These are phyloP conservation scores for Sitophilus oryzae DNA, from an alignment of 1,140 invertebrate species.

Conservation along the genomic window DNA sequence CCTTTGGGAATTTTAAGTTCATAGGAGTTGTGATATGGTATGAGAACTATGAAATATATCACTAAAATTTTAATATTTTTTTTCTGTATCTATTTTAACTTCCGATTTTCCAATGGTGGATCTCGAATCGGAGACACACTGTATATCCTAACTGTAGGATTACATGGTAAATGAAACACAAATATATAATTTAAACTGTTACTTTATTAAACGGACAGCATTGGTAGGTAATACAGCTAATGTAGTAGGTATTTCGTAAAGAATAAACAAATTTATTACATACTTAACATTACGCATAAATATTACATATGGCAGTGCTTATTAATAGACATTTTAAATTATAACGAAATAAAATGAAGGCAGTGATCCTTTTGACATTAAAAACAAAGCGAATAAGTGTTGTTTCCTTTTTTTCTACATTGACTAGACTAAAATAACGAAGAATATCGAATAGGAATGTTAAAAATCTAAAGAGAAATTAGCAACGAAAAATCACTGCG, in stretches of 20 bases:
- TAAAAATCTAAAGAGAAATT: background rate
- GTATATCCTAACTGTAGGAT: too few species aligned
- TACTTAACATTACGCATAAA: constrained; percentile 18
- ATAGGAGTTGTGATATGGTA: too few species aligned
- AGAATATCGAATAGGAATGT: constrained; percentile 10
- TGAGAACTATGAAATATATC: too few species aligned
- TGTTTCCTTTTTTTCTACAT: background rate
- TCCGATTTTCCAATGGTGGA: too few species aligned
- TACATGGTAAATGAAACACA: background rate
- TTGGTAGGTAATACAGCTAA: background rate
- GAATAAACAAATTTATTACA: constrained; percentile 1
- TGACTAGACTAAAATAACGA: constrained; percentile 9
- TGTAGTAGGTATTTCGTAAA: background rate
- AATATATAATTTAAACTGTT: background rate
- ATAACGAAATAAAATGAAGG: constrained; percentile 1
- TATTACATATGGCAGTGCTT: constrained; percentile 35
- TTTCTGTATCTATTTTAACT: too few species aligned
- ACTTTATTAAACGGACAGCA: background rate
- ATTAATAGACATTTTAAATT: constrained; percentile 21
- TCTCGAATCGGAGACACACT: too few species aligned
- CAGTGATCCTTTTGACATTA: constrained; percentile 1
- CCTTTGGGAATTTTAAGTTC: too few species aligned
- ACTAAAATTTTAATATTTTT: too few species aligned
- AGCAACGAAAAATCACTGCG: background rate
- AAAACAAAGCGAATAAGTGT: too few species aligned